phyloP scores from a whole-genome alignment of 2,113 vertebrate genomes.

The Pipa parva region DNA sequence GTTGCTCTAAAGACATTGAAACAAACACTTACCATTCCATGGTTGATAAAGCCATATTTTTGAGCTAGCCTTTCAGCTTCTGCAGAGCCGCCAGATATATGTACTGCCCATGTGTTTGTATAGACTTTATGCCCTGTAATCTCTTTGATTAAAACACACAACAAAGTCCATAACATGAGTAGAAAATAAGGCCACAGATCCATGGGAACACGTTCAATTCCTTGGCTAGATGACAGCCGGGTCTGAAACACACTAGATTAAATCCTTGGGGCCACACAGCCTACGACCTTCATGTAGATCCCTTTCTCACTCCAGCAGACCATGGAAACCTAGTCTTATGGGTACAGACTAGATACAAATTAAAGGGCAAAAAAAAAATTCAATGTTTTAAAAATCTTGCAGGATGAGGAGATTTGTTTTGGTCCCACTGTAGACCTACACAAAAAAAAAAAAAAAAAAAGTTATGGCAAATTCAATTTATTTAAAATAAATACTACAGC shows the following conservation, averaged over 20 bases:
- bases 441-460: background rate
- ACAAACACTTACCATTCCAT: slow-evolving; percentile 72
- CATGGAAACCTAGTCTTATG: slow-evolving; percentile 18
- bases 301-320: slow-evolving; percentile 25
- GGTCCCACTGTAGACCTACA: background rate
- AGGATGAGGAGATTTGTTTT: background rate
- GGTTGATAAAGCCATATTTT: slow-evolving; percentile 88
- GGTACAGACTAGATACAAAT: background rate
- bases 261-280: background rate
- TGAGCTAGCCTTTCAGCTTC: slow-evolving; percentile 76
- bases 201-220: slow-evolving; percentile 51
- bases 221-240: background rate
- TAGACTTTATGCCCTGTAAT: slow-evolving; percentile 68
- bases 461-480: too few species aligned
- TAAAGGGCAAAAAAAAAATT: background rate
- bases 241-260: background rate
- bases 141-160: slow-evolving; percentile 62
- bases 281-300: slow-evolving; percentile 3
- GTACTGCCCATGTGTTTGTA: slow-evolving; percentile 92
- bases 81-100: slow-evolving; percentile 67
- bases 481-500: too few species aligned
- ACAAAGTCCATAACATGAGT: slow-evolving; percentile 66
- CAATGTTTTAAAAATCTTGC: background rate
- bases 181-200: slow-evolving; percentile 64
- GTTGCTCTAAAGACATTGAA: too few species aligned